Base-by-base conservation (phyloP, 2,113 vertebrate species). In the Paradisaea rubra region DNA sequence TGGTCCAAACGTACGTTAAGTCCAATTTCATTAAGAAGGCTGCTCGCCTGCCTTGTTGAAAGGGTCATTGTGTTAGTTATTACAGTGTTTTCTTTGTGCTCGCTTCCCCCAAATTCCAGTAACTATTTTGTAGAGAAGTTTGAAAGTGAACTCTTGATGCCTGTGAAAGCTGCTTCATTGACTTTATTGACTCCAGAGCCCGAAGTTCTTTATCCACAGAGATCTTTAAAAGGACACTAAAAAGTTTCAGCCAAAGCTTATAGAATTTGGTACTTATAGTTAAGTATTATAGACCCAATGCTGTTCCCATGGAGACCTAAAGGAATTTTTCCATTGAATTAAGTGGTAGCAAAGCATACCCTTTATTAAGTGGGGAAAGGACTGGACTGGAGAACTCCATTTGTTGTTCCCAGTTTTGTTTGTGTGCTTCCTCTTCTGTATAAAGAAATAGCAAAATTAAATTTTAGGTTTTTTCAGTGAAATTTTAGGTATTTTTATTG, bases 21-120 rank as follows among this genome's bases (percentile, higher is more conserved):
- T 88, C 92, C 94, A 91, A 72, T 91, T 95, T 94, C 91, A 77
- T 90, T 91, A 77, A 88, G 76, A 61, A 78, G 83, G 41, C 94
- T 76, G 92, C 88, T 95, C 10, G 30, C 88, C 89, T 69, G 81
- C 83, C 91, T 52, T 21, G 56, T 68, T 96, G 89, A 96, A 97
- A 95, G 94, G 82, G 90, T 95, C 93, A 95, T 95, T 97, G 95
- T 95, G 88, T 83, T 39, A 25, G 81, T 92, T 96, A 88, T 95
- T 96, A 95, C 94, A 95, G 91, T 91, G 93, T 95, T 95, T 89
- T 68, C 94, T 95, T 96, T 96, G 91, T 96, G 79, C 85, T 96
- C 25, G 0, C 89, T 95, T 72, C 47, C 91, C 65, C 82, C 72
- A 82, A 94, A 95, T 93, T 86, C 95, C 95, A 96, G 91, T 63